Evolutionary conservation across 2,113 vertebrate species (phyloP).

Genomic region (Gambusia holbrooki): DNA sequence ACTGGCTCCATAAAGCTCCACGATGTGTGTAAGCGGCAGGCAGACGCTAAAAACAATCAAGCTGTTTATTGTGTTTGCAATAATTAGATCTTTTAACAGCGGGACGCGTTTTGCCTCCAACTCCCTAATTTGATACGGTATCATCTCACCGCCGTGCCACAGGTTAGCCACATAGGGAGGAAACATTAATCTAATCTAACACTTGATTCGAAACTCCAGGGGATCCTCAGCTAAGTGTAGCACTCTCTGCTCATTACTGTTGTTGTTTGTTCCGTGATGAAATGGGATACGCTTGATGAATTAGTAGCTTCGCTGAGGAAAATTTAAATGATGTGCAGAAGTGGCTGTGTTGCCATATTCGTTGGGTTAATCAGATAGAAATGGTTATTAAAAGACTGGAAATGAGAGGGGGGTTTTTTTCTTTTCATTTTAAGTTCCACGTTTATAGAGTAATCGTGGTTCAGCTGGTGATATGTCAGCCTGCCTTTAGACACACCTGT

Average conservation of each 20-base stretch:
- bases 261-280: conserved; percentile 72
- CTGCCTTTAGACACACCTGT: conserved; percentile 20
- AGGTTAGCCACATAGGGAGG: conserved; percentile 72
- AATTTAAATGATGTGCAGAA: conserved; percentile 11
- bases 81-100: conserved; percentile 76
- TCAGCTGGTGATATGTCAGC: neutral
- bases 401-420: neutral
- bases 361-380: neutral
- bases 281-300: conserved; percentile 61
- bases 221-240: conserved; percentile 65
- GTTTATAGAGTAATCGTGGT: conserved; percentile 4
- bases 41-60: conserved; percentile 71
- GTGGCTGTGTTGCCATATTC: neutral
- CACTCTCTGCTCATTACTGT: conserved; percentile 67
- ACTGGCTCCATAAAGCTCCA: conserved; percentile 6
- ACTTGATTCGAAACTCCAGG: conserved; percentile 76
- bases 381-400: neutral
- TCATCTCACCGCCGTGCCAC: conserved; percentile 52
- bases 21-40: conserved; percentile 13
- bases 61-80: conserved; percentile 77
- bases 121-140: conserved; percentile 74
- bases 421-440: neutral
- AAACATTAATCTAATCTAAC: conserved; percentile 74
- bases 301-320: conserved; percentile 31
- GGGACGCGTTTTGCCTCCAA: conserved; percentile 59